Evolutionary conservation across 2,113 vertebrate species (phyloP), one percentile per base, ranked within the genome.

Genomic region (Glareola pratincola): DNA sequence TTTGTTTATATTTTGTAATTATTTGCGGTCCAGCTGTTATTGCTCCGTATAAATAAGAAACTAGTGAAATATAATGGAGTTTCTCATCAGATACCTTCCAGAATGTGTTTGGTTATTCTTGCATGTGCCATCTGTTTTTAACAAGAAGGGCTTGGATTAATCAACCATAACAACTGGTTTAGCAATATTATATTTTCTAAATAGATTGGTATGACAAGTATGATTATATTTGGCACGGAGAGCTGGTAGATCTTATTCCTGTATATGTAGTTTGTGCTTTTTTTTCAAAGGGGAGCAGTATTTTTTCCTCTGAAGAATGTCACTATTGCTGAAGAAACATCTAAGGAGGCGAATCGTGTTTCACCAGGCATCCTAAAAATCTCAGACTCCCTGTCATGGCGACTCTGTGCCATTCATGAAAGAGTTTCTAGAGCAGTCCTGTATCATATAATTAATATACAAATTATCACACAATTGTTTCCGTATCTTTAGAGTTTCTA

Each of bases 61-160:
- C 39, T 77, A 95, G 66, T 85, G 94, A 92, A 94, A 94, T 45
- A 90, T 86, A 79, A 71, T 74, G 69, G 39, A 50, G 47, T 74
- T 97, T 81, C 75, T 95, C 94, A 90, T 96, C 45, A 69, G 48
- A 96, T 73, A 82, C 48, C 30, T 66, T 85, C 57, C 71, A 93
- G 81, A 93, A 82, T 69, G 50, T 73, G 84, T 92, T 94, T 94
- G 66, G 81, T 90, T 95, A 43, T 89, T 92, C 66, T 88, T 91
- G 53, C 74, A 68, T 88, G 73, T 96, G 95, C 79, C 92, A 90
- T 97, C 83, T 97, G 90, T 91, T 95, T 95, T 91, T 93, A 91
- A 75, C 78, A 76, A 93, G 87, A 92, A 76, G 48, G 48, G 30
- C 66, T 94, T 95, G 86, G 80, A 96, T 95, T 97, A 96, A 96